Evolutionary conservation across 2,113 vertebrate species (phyloP), one percentile per base, ranked within the genome.

Genomic region (Acanthisitta chloris): DNA sequence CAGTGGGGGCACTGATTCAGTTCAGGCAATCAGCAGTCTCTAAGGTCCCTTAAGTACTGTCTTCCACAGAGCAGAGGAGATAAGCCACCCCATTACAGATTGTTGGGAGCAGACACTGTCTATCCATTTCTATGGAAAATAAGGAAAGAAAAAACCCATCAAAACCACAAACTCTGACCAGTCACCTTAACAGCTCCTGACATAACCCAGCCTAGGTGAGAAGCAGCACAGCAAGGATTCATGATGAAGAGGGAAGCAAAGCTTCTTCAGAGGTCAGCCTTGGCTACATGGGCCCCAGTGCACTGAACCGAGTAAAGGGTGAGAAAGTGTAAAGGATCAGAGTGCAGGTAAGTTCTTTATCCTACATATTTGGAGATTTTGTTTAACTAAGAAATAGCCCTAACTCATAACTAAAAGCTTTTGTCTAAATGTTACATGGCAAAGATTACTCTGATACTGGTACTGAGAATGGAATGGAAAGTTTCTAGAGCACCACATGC

Each of bases 261-360:
- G 17, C 17, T 69, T 59, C 84, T 94, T 55, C 81, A 80, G 85
- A 84, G 33, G 78, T 67, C 90, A 92, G 14, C 83, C 26, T 72
- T 70, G 49, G 18, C 85, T 91, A 29, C 45, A 2, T 13, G 34
- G 40, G 26, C 28, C n/a, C 16, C 58, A 46, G 34, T 51, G 33
- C 71, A 66, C 36, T 33, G 43, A 93, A 55, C 43, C 45, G 62
- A 88, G 42, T 67, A 34, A 81, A 77, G 70, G 45, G 78, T 49
- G 61, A 86, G 34, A 88, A 66, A 88, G 11, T 31, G 8, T 57
- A 64, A 86, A 92, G 76, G 57, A 72, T 77, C 64, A 73, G 17
- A 72, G 36, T 58, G 28, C 79, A 88, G 92, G 94, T 97, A 92
- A 93, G 88, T 36, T 76, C 54, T 91, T 93, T 57, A 62, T 61